Evolutionary conservation across 2,888 invertebrate species (phyloP).

Genomic region (Dendrolimus pini): DNA sequence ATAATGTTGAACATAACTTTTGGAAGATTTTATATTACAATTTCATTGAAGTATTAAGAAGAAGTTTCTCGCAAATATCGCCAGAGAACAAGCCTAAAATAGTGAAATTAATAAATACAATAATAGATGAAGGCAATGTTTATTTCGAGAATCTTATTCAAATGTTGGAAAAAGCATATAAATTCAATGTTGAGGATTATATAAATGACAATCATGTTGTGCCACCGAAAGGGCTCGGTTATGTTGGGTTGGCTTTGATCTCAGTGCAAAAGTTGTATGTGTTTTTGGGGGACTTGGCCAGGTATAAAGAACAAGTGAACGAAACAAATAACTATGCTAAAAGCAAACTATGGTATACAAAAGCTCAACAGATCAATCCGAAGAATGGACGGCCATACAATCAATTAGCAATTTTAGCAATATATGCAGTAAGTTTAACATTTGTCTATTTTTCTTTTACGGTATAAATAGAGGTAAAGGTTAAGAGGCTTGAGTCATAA

Average conservation of each 20-base stretch:
- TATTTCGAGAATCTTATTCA: constrained; percentile 87
- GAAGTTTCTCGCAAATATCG: constrained; percentile 78
- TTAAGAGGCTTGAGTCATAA: too few species aligned
- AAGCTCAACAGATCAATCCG: constrained; percentile 95
- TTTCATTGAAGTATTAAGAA: constrained; percentile 88
- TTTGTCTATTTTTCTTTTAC: background rate
- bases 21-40: constrained; percentile 95
- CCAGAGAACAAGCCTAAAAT: constrained; percentile 80
- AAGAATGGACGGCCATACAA: constrained; percentile 97
- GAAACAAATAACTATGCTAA: constrained; percentile 87
- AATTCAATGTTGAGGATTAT: constrained; percentile 81
- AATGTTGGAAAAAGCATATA: constrained; percentile 84
- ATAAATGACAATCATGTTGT: constrained; percentile 76
- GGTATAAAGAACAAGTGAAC: constrained; percentile 92
- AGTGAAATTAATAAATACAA: constrained; percentile 79
- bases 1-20: constrained; percentile 92
- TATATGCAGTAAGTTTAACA: constrained; percentile 80
- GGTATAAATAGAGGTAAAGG: background rate
- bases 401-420: constrained; percentile 93
- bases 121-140: constrained; percentile 87
- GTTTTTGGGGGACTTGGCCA: constrained; percentile 93
- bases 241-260: constrained; percentile 85
- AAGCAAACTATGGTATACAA: constrained; percentile 89
- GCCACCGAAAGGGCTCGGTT: constrained; percentile 79
- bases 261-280: constrained; percentile 92